phyloP scores from a whole-genome alignment of 2,113 vertebrate species.

The Brachyhypopomus occidentalis region DNA sequence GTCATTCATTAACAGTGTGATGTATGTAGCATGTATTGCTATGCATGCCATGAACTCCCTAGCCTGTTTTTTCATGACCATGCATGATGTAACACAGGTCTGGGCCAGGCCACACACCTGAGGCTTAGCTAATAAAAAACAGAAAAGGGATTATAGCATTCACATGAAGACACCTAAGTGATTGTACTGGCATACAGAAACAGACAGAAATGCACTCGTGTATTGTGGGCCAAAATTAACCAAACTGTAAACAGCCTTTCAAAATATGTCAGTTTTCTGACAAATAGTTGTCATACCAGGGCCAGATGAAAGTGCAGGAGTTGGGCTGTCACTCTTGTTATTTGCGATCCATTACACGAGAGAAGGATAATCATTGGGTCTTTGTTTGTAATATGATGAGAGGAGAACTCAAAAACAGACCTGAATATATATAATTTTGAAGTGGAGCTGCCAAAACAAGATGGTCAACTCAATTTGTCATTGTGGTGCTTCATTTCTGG shows the following conservation, averaged over 20 bases:
- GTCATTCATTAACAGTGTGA: not conserved
- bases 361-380: too few species aligned
- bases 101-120: conserved; percentile 45
- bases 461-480: not conserved
- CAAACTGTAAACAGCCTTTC: too few species aligned
- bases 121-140: conserved; percentile 24
- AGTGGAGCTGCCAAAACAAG: not conserved
- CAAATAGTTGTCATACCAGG: too few species aligned
- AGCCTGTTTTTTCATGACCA: conserved; percentile 5
- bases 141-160: conserved; percentile 12
- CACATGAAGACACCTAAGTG: not conserved
- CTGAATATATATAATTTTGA: too few species aligned
- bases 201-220: not conserved
- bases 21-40: conserved; percentile 13
- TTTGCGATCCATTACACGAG: too few species aligned
- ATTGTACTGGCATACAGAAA: not conserved
- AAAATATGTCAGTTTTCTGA: too few species aligned
- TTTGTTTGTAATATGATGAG: too few species aligned
- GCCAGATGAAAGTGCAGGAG: too few species aligned
- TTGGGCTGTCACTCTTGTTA: too few species aligned
- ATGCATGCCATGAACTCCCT: conserved; percentile 16
- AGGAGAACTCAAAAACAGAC: not conserved
- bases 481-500: not conserved
- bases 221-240: too few species aligned
- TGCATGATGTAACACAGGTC: conserved; percentile 47